Conservation (phyloP, 2,888 invertebrate species). For the Lapara coniferarum region DNA sequence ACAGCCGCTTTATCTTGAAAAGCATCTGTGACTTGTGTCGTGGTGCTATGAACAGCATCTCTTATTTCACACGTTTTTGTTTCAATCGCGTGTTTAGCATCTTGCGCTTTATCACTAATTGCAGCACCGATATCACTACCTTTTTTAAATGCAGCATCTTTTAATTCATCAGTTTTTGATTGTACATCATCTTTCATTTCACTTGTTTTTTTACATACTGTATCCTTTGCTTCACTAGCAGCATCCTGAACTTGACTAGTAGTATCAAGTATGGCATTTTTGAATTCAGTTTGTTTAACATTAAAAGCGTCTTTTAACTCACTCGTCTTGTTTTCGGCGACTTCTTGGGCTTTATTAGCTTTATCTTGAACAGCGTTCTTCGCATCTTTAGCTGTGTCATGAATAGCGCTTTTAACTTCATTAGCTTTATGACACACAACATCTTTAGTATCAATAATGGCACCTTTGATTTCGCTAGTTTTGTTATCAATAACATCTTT, state of each 20-base stretch:
- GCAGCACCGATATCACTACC: constrained; percentile 40
- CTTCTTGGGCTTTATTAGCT: constrained; percentile 40
- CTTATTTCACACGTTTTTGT: constrained; percentile 43
- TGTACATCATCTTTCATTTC: constrained; percentile 36
- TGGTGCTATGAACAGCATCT: constrained; percentile 39
- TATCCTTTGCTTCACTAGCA: constrained; percentile 35
- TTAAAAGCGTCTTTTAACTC: constrained; percentile 40
- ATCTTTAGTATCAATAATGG: constrained; percentile 46
- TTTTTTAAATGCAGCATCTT: constrained; percentile 38
- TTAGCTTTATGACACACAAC: constrained; percentile 48
- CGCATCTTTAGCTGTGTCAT: constrained; percentile 41
- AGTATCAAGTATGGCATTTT: constrained; percentile 46
- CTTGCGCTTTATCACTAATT: constrained; percentile 41
- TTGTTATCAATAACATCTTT: constrained; percentile 41
- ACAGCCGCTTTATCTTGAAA: constrained; percentile 38
- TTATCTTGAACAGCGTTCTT: constrained; percentile 38
- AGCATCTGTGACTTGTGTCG: constrained; percentile 42
- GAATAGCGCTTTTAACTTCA: constrained; percentile 41
- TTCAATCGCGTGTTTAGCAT: constrained; percentile 38
- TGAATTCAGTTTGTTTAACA: constrained; percentile 36
- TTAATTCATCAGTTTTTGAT: constrained; percentile 35
- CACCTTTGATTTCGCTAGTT: constrained; percentile 43
- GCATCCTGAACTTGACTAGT: constrained; percentile 50
- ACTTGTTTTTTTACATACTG: constrained; percentile 29
- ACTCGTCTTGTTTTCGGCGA: constrained; percentile 40